A percentile compares a stretch with the other conserved stretches of the same genome.
These are phyloP conservation scores for Lacerta agilis DNA, from an alignment of 2,797 vertebrate species.

Conservation along the genomic window DNA sequence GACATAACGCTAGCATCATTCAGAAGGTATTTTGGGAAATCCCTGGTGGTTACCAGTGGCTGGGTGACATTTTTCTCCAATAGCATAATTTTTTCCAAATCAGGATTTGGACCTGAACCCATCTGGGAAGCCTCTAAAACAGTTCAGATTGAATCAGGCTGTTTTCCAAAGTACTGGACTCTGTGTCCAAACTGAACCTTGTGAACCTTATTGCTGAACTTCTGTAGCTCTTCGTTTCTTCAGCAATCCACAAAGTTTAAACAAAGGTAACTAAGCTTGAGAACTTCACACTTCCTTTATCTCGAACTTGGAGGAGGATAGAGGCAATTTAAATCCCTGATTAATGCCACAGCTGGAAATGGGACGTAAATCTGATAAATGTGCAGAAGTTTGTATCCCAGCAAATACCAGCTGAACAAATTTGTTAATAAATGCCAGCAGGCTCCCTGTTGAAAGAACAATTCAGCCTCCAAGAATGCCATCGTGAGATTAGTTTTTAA, in stretches of 20 bases:
- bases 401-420: constrained; percentile 17
- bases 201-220: too few relatives aligned
- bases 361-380: constrained; percentile 46
- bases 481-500: not conserved
- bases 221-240: constrained; percentile 32
- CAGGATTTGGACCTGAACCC: too few relatives aligned
- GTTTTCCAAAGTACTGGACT: too few relatives aligned
- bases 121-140: too few relatives aligned
- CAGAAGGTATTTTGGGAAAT: too few relatives aligned
- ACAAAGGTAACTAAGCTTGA: not conserved
- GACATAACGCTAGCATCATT: too few relatives aligned
- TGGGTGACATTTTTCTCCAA: too few relatives aligned
- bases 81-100: too few relatives aligned
- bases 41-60: too few relatives aligned
- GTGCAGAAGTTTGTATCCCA: constrained; percentile 22
- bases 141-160: too few relatives aligned
- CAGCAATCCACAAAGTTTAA: constrained; percentile 41
- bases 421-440: constrained; percentile 37
- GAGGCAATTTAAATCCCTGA: constrained; percentile 22
- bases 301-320: constrained; percentile 24
- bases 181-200: too few relatives aligned
- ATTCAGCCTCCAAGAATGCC: not conserved
- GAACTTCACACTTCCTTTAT: constrained; percentile 33
- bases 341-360: constrained; percentile 15
- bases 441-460: not conserved